These are phyloP conservation scores for Papilio machaon DNA, from an alignment of 1,140 invertebrate genomes.

Conservation along the genomic window DNA sequence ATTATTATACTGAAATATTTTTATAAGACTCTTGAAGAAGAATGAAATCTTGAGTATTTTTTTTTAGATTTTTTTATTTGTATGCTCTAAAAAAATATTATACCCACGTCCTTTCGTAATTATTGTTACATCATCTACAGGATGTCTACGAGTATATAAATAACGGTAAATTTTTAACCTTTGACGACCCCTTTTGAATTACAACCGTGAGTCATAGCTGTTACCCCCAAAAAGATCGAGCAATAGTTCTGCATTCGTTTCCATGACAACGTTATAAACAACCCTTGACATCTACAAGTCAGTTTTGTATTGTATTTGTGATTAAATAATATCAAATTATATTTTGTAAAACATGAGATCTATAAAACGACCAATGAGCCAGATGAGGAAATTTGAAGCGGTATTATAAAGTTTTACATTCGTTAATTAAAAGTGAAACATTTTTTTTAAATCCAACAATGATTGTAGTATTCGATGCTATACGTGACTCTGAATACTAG, in stretches of 20 bases:
- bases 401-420: conserved; percentile 45
- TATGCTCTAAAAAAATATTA: no score
- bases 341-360: conserved; percentile 5
- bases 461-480: no score
- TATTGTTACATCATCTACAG: no score
- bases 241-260: not conserved
- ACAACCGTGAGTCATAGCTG: not conserved
- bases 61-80: no score
- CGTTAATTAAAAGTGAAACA: conserved; percentile 5
- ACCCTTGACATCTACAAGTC: not conserved
- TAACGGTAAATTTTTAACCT: not conserved
- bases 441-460: no score
- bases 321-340: not conserved
- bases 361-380: conserved; percentile 67
- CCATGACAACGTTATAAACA: conserved; percentile 8
- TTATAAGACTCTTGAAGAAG: no score
- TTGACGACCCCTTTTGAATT: not conserved
- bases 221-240: not conserved
- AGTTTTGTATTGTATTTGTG: conserved; percentile 14
- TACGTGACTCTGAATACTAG: no score
- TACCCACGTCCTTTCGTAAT: no score
- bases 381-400: conserved; percentile 67
- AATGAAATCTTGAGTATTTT: not conserved
- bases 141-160: no score
- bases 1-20: not conserved